Evolutionary conservation across 2,113 vertebrate genomes (phyloP), one percentile per base, ranked within the genome.

Genomic region (Chaetodon trifascialis): DNA sequence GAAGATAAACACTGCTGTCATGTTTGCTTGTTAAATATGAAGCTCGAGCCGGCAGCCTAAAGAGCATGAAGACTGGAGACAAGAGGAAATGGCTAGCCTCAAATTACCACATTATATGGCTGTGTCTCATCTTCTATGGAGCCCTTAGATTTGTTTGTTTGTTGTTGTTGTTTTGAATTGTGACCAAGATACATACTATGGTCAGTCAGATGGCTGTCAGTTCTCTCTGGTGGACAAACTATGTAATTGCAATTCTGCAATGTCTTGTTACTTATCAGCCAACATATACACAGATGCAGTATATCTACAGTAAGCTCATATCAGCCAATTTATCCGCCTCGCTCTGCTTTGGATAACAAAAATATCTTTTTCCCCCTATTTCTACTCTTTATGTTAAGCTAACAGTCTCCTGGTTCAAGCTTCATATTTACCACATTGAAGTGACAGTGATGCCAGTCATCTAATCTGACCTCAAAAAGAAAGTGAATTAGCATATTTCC

Each of bases 11-110:
- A 21, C 17, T 42, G 46, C 66, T 68, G 36, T 76, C 9, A 11
- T 47, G 51, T 73, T 42, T 80, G 60, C 40, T 49, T 73, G 11
- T 51, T 63, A 25, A 44, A 71, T 72, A 34, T 77, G 40, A 83
- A 73, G 58, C 58, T 65, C 8, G 14, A 42, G 15, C 34, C 56
- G 14, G 59, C 49, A 42, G 16, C n/a, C n/a, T n/a, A n/a, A 54
- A 38, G 65, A 46, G 25, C 54, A 60, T 40, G 44, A 58, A 49
- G 69, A 63, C 44, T 58, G 44, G 21, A 46, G n/a, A 38, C 54
- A 38, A 30, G 36, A 36, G 30, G 30, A 30, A n/a, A 25, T 2
- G 4, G 9, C 19, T 19, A 7, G 21, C 8, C 15, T 71, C 4
- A 2, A 34, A 30, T 14, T n/a, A 10, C 7, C 5, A 6, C 40